phyloP scores from a whole-genome alignment of 2,113 vertebrate species.

The Bothrops jararaca region DNA sequence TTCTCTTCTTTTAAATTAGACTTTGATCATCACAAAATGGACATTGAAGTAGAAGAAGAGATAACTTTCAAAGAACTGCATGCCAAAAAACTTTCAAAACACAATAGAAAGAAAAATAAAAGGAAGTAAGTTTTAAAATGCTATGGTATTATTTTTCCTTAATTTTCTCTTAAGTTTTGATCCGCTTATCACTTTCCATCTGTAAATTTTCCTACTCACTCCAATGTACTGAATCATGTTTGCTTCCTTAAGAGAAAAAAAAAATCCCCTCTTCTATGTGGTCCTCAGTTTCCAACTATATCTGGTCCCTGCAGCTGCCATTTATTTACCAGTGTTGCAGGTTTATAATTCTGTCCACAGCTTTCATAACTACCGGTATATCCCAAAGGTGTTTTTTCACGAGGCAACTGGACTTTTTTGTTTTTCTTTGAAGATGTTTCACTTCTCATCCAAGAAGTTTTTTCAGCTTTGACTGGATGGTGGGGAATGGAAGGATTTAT shows the following conservation, averaged over 20 bases:
- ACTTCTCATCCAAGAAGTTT: too few relatives aligned
- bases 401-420: too few relatives aligned
- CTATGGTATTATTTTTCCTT: not conserved
- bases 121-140: conserved; percentile 35
- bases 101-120: conserved; percentile 49
- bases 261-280: too few relatives aligned
- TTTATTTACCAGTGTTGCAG: not conserved
- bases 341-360: not conserved
- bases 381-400: too few relatives aligned
- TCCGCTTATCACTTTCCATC: not conserved
- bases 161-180: not conserved
- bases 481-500: too few relatives aligned
- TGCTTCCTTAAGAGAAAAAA: not conserved
- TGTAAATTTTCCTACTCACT: not conserved
- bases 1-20: conserved; percentile 49
- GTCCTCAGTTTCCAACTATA: not conserved
- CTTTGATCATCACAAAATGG: conserved; percentile 48
- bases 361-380: not conserved
- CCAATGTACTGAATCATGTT: not conserved
- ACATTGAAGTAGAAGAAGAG: conserved; percentile 69
- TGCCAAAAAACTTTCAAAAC: conserved; percentile 52
- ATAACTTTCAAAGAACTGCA: conserved; percentile 71
- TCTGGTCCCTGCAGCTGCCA: not conserved
- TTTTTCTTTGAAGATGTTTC: too few relatives aligned
- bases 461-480: too few relatives aligned